These are phyloP conservation scores for Cassiopea andromeda DNA, from an alignment of 30 jellyfish, hydroid and myxozoan genomes.

Conservation along the genomic window DNA sequence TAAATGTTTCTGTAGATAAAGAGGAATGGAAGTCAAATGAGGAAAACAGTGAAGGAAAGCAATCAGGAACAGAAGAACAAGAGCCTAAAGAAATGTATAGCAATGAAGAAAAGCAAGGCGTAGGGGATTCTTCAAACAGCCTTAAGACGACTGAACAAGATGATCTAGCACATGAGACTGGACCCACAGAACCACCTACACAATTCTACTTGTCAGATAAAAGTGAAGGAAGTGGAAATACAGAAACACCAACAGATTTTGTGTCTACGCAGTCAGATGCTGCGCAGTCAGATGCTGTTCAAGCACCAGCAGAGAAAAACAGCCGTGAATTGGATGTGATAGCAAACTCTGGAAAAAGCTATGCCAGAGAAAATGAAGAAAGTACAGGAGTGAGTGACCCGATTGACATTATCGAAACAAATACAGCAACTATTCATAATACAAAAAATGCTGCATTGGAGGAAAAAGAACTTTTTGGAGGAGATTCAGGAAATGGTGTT, in stretches of 20 bases:
- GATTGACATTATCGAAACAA: background rate
- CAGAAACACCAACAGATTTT: background rate
- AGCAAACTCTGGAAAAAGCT: slow-evolving; percentile 9
- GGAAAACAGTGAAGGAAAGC: background rate
- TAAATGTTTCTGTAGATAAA: slow-evolving; percentile 26
- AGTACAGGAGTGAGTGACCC: background rate
- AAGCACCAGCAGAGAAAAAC: background rate
- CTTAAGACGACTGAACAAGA: background rate
- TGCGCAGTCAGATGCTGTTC: background rate
- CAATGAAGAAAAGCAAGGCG: background rate
- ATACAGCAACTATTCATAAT: slow-evolving; percentile 13
- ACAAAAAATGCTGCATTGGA: background rate
- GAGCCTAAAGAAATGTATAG: background rate
- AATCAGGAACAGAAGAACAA: background rate
- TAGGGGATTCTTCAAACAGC: background rate
- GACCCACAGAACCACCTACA: slow-evolving; percentile 15
- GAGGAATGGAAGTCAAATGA: slow-evolving; percentile 50
- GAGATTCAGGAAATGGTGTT: background rate
- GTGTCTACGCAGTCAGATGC: slow-evolving; percentile 7
- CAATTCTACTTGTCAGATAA: slow-evolving; percentile 7
- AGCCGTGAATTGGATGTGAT: slow-evolving; percentile 4
- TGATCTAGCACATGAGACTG: background rate
- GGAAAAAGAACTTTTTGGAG: background rate
- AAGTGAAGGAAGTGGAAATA: slow-evolving; percentile 11
- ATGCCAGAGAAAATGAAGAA: background rate